A percentile compares a stretch with the other conserved stretches of the same genome.
phyloP scores from a whole-genome alignment of 2,888 invertebrate genomes.

The Oxycera nigricornis region DNA sequence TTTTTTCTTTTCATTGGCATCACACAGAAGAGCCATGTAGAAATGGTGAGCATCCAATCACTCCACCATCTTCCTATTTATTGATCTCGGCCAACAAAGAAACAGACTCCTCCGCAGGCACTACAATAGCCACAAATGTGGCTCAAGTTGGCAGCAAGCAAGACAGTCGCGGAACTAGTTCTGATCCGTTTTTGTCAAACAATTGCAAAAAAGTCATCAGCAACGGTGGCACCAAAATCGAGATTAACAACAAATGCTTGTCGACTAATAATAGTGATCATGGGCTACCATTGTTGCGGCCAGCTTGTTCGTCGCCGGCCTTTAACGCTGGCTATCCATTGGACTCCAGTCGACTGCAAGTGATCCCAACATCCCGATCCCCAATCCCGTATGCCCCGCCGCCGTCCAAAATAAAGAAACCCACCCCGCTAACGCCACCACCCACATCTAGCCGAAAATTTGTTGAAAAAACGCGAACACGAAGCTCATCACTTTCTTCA shows the following conservation, averaged over 20 bases:
- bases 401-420: conserved; percentile 16
- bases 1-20: too few relatives aligned
- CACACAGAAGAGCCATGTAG: conserved; percentile 59
- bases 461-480: conserved; percentile 56
- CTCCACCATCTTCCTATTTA: conserved; percentile 47
- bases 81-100: conserved; percentile 50
- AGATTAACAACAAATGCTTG: conserved; percentile 14
- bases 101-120: neutral
- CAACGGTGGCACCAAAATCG: neutral
- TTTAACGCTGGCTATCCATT: neutral
- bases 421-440: conserved; percentile 54
- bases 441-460: conserved; percentile 58
- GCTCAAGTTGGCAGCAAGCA: neutral
- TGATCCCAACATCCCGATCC: conserved; percentile 43
- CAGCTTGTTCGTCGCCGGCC: neutral
- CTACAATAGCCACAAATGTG: neutral
- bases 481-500: conserved; percentile 61
- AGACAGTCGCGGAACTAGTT: conserved; percentile 42
- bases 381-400: neutral
- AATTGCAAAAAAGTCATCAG: conserved; percentile 7
- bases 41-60: conserved; percentile 50
- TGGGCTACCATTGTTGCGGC: neutral
- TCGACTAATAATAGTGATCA: neutral
- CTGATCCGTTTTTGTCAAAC: conserved; percentile 42
- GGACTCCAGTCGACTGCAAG: conserved; percentile 10